phyloP scores from a whole-genome alignment of 2,113 vertebrate species.

The Balaeniceps rex region DNA sequence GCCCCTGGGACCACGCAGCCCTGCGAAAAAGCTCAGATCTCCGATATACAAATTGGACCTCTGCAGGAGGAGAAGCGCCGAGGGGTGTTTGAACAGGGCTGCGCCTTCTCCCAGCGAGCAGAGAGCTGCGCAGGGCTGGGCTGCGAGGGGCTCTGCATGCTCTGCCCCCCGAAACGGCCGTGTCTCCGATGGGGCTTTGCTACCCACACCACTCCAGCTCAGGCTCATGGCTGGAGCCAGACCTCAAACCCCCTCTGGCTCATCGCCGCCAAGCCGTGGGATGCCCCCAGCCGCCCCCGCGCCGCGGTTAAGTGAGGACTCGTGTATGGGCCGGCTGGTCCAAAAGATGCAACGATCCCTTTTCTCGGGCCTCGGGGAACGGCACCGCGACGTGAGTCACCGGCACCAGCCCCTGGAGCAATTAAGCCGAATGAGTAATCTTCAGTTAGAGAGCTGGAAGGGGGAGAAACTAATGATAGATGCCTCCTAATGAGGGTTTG shows the following conservation, averaged over 20 bases:
- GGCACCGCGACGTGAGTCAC: not conserved
- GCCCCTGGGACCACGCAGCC: not conserved
- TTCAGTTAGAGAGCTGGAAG: not conserved
- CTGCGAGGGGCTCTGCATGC: not conserved
- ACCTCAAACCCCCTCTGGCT: not conserved
- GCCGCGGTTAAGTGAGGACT: not conserved
- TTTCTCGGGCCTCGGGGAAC: not conserved
- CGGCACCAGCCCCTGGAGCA: not conserved
- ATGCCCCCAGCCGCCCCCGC: not conserved
- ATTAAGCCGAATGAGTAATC: slow-evolving; percentile 10
- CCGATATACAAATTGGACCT: not conserved
- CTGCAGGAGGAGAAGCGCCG: not conserved
- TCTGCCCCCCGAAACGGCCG: not conserved
- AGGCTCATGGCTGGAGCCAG: not conserved
- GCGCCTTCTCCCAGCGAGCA: not conserved
- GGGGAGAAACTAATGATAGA: not conserved
- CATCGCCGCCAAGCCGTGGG: not conserved
- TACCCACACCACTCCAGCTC: too few relatives aligned
- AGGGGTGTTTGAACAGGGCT: not conserved
- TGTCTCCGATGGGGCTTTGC: not conserved
- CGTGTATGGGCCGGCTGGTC: not conserved
- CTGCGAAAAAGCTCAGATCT: not conserved
- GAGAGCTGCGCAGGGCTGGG: not conserved
- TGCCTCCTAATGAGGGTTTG: not conserved
- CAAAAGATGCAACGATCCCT: not conserved